Percentiles rank a stretch among this genome's conserved stretches.
phyloP scores from a whole-genome alignment of 2,113 vertebrate genomes.

The Rhinopithecus roxellana region DNA sequence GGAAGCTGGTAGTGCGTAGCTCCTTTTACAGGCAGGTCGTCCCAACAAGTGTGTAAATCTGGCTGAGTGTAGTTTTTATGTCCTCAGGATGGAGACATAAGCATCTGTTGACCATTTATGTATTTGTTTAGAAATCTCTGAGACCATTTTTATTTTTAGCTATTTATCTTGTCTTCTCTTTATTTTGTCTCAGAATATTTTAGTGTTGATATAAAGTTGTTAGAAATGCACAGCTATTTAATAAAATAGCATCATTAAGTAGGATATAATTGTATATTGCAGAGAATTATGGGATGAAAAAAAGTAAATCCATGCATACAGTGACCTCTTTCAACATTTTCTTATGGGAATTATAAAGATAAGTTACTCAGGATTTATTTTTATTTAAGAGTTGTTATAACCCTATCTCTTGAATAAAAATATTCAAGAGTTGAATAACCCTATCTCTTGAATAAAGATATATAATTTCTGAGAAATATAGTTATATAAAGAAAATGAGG shows the following conservation, averaged over 20 bases:
- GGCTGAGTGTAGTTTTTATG: too few relatives aligned
- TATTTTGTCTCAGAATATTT: not conserved
- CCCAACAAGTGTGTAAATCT: too few relatives aligned
- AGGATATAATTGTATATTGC: not conserved
- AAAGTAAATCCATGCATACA: not conserved
- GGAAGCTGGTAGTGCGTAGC: too few relatives aligned
- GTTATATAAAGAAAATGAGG: not conserved
- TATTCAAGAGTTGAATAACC: not conserved
- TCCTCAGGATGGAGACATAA: too few relatives aligned
- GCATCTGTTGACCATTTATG: not conserved
- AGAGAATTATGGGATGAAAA: not conserved
- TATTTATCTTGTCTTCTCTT: not conserved
- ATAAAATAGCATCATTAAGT: not conserved
- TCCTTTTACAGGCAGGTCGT: too few relatives aligned
- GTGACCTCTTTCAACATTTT: not conserved
- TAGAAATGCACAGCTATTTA: not conserved
- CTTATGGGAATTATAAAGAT: not conserved
- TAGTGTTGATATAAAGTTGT: not conserved
- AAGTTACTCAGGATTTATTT: not conserved
- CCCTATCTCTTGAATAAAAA: not conserved
- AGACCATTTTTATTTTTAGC: not conserved
- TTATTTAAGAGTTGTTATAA: not conserved
- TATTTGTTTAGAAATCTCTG: not conserved
- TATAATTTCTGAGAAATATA: not conserved
- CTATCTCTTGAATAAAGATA: not conserved